phyloP scores from a whole-genome alignment of 1,140 invertebrate genomes.

The Venustaconcha ellipsiformis region DNA sequence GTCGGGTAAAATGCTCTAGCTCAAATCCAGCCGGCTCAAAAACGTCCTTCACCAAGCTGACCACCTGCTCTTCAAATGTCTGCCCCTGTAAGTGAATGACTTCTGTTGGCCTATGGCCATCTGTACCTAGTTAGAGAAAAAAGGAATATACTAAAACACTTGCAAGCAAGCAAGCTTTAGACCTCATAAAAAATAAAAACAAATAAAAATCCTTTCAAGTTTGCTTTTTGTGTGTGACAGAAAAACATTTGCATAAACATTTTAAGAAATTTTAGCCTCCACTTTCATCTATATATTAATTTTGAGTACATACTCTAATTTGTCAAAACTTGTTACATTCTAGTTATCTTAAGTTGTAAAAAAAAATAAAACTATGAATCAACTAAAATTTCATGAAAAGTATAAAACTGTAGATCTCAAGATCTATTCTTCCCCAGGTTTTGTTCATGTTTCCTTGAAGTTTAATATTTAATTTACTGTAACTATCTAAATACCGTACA shows the following conservation, averaged over 20 bases:
- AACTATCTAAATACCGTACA: too few species aligned
- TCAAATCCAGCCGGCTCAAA: slow-evolving; percentile 80
- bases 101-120: slow-evolving; percentile 81
- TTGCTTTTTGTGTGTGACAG: neutral
- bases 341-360: too few species aligned
- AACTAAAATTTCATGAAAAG: too few species aligned
- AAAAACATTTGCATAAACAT: neutral
- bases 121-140: slow-evolving; percentile 66
- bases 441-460: too few species aligned
- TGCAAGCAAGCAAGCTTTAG: neutral
- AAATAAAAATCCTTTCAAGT: neutral
- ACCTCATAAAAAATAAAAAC: neutral
- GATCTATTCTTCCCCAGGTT: too few species aligned
- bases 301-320: too few species aligned
- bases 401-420: too few species aligned
- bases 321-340: too few species aligned
- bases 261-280: neutral
- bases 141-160: neutral
- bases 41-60: slow-evolving; percentile 78
- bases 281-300: neutral
- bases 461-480: too few species aligned
- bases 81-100: slow-evolving; percentile 77
- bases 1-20: slow-evolving; percentile 81
- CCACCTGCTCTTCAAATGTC: slow-evolving; percentile 84
- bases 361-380: too few species aligned